Conservation (phyloP, 1,140 invertebrate species). For the Mylabris phalerata region DNA sequence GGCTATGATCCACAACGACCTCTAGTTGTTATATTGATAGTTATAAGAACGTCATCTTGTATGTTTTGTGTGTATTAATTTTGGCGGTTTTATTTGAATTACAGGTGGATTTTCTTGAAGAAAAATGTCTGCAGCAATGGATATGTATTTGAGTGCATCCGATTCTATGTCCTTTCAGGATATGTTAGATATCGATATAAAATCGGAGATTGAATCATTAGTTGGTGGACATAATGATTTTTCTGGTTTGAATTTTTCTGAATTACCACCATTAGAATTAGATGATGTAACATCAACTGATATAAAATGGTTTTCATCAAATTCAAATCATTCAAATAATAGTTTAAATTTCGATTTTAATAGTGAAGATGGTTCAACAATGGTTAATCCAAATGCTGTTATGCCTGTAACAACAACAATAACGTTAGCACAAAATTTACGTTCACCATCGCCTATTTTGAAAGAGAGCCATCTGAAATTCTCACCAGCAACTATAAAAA, state of each 20-base stretch:
- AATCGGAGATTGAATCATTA: slow-evolving; percentile 70
- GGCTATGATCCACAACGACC: too few relatives aligned
- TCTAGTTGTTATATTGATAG: too few relatives aligned
- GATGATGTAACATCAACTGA: slow-evolving; percentile 49
- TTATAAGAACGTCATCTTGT: too few relatives aligned
- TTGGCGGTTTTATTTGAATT: neutral
- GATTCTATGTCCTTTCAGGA: slow-evolving; percentile 60
- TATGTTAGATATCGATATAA: slow-evolving; percentile 77
- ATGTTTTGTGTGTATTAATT: neutral
- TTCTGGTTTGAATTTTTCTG: slow-evolving; percentile 54
- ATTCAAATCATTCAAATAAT: slow-evolving; percentile 55
- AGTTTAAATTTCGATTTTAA: slow-evolving; percentile 66
- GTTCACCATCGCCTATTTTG: slow-evolving; percentile 44
- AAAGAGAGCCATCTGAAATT: slow-evolving; percentile 59
- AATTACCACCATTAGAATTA: slow-evolving; percentile 58
- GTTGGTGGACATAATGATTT: slow-evolving; percentile 60
- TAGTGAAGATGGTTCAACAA: slow-evolving; percentile 63
- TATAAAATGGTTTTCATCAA: slow-evolving; percentile 48
- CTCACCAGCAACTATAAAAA: slow-evolving; percentile 56
- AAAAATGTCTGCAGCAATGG: slow-evolving; percentile 44
- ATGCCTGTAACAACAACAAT: slow-evolving; percentile 46
- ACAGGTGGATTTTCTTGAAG: neutral
- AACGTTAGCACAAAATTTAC: slow-evolving; percentile 41
- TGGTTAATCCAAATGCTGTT: slow-evolving; percentile 73
- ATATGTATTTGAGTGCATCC: slow-evolving; percentile 47